Evolutionary conservation across 1,140 invertebrate genomes (phyloP).

Genomic region (Colletes gigas): DNA sequence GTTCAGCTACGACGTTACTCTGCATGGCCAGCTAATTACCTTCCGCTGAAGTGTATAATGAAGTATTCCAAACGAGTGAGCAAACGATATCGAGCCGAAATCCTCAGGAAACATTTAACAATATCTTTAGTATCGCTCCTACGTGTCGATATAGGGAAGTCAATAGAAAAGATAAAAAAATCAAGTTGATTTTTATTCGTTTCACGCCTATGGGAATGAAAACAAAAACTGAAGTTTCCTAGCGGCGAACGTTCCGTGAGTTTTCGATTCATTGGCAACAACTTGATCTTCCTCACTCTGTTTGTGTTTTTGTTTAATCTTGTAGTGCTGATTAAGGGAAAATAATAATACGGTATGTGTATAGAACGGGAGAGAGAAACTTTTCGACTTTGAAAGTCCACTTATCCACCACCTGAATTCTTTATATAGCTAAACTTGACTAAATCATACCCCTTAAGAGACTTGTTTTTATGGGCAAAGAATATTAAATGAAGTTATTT

Average conservation of each 20-base stretch:
- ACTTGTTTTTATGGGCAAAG: no score
- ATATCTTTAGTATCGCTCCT: slow-evolving; percentile 8
- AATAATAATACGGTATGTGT: no score
- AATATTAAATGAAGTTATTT: no score
- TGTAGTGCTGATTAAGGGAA: neutral
- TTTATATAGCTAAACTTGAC: no score
- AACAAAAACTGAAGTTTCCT: no score
- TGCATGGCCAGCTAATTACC: slow-evolving; percentile 70
- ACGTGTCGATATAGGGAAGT: neutral
- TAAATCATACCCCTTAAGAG: no score
- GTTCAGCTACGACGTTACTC: slow-evolving; percentile 57
- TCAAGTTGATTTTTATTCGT: neutral
- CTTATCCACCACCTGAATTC: no score
- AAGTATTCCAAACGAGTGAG: slow-evolving; percentile 68
- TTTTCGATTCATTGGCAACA: neutral
- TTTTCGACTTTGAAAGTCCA: no score
- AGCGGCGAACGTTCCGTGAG: neutral
- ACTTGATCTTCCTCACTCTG: no score
- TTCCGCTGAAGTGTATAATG: slow-evolving; percentile 67
- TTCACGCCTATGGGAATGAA: neutral
- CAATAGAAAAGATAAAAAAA: no score
- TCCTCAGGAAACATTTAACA: slow-evolving; percentile 7
- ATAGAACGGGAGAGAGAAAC: no score
- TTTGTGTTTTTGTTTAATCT: neutral
- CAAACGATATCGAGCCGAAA: slow-evolving; percentile 61